Evolutionary conservation across 2,888 invertebrate species (phyloP).

Genomic region (Lithodes maja): DNA sequence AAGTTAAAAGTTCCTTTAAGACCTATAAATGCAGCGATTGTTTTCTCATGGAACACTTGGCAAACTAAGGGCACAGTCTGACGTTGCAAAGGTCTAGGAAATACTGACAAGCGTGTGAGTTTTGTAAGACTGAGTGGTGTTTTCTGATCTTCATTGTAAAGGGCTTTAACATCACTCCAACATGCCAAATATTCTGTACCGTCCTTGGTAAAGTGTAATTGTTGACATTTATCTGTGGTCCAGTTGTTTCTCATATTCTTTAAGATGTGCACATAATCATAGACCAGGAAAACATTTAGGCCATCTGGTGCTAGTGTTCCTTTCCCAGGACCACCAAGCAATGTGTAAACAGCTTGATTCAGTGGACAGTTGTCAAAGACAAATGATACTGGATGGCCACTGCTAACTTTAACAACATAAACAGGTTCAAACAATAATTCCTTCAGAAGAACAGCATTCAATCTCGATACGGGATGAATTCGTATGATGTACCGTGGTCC

Average conservation of each 20-base stretch:
- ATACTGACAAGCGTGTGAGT: no score
- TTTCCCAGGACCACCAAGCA: neutral
- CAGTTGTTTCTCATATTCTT: neutral
- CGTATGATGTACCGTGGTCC: neutral
- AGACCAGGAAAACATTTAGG: neutral
- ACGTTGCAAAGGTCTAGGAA: no score
- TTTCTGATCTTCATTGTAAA: no score
- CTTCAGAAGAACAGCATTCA: neutral
- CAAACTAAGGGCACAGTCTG: no score
- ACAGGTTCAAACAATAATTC: neutral
- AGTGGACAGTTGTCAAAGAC: neutral
- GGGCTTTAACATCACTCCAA: no score
- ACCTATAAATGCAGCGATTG: no score
- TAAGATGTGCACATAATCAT: neutral
- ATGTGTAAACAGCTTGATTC: neutral
- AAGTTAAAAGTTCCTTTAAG: no score
- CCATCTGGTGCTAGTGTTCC: slow-evolving; percentile 4
- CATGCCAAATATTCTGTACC: no score
- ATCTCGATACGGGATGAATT: neutral
- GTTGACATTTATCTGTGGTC: neutral
- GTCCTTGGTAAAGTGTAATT: neutral
- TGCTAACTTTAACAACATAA: slow-evolving; percentile 2
- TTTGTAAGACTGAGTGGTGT: no score
- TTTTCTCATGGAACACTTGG: no score
- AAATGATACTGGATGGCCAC: slow-evolving; percentile 14